Evolutionary conservation across 2,888 invertebrate species (phyloP).

Genomic region (Belgica antarctica): DNA sequence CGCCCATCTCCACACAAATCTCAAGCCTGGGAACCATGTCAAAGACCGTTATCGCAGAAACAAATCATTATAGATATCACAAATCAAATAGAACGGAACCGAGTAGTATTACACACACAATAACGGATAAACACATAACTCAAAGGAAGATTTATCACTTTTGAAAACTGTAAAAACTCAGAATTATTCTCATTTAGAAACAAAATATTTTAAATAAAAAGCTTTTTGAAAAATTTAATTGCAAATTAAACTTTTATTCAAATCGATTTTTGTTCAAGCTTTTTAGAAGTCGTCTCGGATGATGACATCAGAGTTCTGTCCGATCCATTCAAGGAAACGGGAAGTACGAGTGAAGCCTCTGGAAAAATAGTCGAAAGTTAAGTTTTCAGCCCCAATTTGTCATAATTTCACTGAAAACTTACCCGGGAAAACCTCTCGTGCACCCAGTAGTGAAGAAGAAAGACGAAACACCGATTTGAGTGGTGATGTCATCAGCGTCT

Average conservation of each 20-base stretch:
- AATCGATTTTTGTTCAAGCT: neutral
- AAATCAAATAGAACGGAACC: neutral
- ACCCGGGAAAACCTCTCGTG: constrained; percentile 44
- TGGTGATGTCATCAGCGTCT: constrained; percentile 38
- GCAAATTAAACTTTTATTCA: neutral
- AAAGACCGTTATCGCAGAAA: too few species aligned
- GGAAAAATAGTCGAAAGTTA: too few species aligned
- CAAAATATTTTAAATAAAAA: constrained; percentile 19
- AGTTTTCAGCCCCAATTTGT: too few species aligned
- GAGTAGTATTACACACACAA: neutral
- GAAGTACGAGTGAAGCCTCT: constrained; percentile 45
- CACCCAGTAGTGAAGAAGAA: constrained; percentile 46
- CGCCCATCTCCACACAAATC: too few species aligned
- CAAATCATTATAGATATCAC: too few species aligned
- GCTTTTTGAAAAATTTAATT: constrained; percentile 11
- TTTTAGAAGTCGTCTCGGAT: constrained; percentile 13
- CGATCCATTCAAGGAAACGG: constrained; percentile 46
- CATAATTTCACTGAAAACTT: too few species aligned
- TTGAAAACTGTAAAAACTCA: neutral
- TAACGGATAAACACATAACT: neutral
- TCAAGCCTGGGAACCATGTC: too few species aligned
- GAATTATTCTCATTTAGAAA: neutral
- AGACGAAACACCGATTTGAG: constrained; percentile 46
- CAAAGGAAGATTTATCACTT: neutral
- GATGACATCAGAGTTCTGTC: constrained; percentile 43